A percentile compares a stretch with the other conserved stretches of the same genome.
Evolutionary conservation across 2,113 vertebrate genomes (phyloP).

Genomic region (Chaenogobius annularis): DNA sequence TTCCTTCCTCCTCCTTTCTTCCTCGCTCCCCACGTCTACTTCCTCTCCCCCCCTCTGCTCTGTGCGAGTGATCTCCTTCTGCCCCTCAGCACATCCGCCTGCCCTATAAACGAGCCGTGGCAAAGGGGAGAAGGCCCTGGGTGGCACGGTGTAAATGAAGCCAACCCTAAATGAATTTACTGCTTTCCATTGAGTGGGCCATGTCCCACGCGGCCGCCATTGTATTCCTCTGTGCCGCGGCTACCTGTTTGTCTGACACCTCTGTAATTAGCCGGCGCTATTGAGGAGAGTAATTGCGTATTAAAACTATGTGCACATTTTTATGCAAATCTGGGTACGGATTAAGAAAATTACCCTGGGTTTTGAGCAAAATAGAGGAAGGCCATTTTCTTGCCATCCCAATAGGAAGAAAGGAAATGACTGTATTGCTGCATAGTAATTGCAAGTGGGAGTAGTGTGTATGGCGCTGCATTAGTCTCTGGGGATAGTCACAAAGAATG

Average conservation of each 20-base stretch:
- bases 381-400: slow-evolving; percentile 42
- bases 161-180: slow-evolving; percentile 75
- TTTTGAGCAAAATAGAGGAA: slow-evolving; percentile 52
- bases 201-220: slow-evolving; percentile 65
- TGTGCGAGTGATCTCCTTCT: slow-evolving; percentile 51
- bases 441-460: slow-evolving; percentile 35
- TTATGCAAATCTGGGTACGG: slow-evolving; percentile 66
- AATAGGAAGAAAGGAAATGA: slow-evolving; percentile 51
- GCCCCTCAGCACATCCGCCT: slow-evolving; percentile 63
- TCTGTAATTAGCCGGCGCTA: slow-evolving; percentile 70
- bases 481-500: slow-evolving; percentile 43
- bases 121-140: slow-evolving; percentile 54
- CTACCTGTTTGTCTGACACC: slow-evolving; percentile 74
- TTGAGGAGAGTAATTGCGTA: slow-evolving; percentile 70
- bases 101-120: slow-evolving; percentile 60
- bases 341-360: slow-evolving; percentile 61
- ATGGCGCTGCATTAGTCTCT: slow-evolving; percentile 50
- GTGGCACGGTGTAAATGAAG: slow-evolving; percentile 69
- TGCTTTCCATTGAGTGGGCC: slow-evolving; percentile 67
- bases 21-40: slow-evolving; percentile 29
- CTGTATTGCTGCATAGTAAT: slow-evolving; percentile 44
- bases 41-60: slow-evolving; percentile 24
- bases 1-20: neutral
- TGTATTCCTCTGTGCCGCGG: slow-evolving; percentile 48
- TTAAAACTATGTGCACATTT: slow-evolving; percentile 66